Base-by-base conservation (phyloP, 23 tunicate genomes). In the Styela clava region DNA sequence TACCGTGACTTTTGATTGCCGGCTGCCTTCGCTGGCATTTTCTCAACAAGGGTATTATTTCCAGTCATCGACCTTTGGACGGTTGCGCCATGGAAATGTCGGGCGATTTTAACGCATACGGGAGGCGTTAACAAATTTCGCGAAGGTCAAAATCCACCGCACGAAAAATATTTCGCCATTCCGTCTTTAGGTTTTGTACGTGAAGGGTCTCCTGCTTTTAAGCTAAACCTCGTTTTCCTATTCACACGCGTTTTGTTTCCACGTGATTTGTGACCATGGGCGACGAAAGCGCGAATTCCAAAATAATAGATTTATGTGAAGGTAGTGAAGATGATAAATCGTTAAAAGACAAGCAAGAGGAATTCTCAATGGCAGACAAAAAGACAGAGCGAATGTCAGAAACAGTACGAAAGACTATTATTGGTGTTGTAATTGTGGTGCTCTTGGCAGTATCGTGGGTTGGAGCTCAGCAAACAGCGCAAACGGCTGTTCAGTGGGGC, bases 381-480 rank as follows among this genome's bases (percentile, higher is more conserved):
- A 44, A 44, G 12, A 5, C 29, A 16, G 18, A 27, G 18, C 16
- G 70, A 7, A 7, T 65, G 7, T 71, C 77, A 30, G 77, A 64
- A 63, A 26, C 63, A 5, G 5, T 12, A 62, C 21, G 36, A 63
- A 63, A 79, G 26, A 67, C 61, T 34, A 16, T 76, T 23, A 19
- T 63, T 72, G 98, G 98, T 32, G 34, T 88, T 63, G 37, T 88
- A 31, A 85, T 93, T 31, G 98, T 93, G 7, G 24, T 93, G 30
- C 81, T 88, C 19, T 70, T 93, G 20, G 98, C 98, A 21, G 25
- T 93, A 19, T 84, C 98, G 0, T 93, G 98, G 98, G 98, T 93
- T 62, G 98, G 98, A n/a, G 89, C 98, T 22, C 98, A 93, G 36
- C 98, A 93, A 56, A 84, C 88, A 61, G 93, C 93, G 0, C 93